Percentiles rank a stretch among this genome's conserved stretches.
phyloP scores from a whole-genome alignment of 2,797 vertebrate genomes.

The Artibeus jamaicensis region DNA sequence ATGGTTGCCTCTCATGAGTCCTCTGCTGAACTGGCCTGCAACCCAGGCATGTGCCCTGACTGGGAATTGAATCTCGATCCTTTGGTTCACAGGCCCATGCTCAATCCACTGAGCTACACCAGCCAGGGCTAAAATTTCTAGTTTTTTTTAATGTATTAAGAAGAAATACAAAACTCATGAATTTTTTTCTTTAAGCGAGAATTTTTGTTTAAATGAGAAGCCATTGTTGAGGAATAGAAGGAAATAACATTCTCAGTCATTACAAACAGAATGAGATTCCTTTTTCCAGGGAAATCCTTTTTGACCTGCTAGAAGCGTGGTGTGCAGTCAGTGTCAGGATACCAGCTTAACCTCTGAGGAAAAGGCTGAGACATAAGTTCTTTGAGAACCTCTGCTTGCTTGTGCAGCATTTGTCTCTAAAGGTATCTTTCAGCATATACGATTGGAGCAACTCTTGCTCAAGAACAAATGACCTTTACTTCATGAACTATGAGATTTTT shows the following conservation, averaged over 20 bases:
- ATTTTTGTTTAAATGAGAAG: background rate
- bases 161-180: background rate
- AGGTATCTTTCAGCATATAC: background rate
- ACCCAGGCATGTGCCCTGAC: too few relatives aligned
- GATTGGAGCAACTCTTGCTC: background rate
- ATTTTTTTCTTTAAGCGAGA: background rate
- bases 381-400: background rate
- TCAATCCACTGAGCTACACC: too few relatives aligned
- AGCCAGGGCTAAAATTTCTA: too few relatives aligned
- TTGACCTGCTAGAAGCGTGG: background rate
- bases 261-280: background rate
- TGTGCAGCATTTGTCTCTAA: constrained; percentile 26
- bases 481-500: background rate
- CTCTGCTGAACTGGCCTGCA: too few relatives aligned
- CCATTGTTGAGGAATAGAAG: background rate
- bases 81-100: too few relatives aligned
- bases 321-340: background rate
- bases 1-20: too few relatives aligned
- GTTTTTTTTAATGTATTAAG: background rate
- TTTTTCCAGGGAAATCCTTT: background rate
- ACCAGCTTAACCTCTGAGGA: background rate
- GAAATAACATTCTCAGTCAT: background rate
- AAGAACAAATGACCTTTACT: background rate
- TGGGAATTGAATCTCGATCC: too few relatives aligned
- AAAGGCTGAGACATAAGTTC: constrained; percentile 3